Conservation (phyloP, 2,113 vertebrate species). For the Colistium nudipinnis region DNA sequence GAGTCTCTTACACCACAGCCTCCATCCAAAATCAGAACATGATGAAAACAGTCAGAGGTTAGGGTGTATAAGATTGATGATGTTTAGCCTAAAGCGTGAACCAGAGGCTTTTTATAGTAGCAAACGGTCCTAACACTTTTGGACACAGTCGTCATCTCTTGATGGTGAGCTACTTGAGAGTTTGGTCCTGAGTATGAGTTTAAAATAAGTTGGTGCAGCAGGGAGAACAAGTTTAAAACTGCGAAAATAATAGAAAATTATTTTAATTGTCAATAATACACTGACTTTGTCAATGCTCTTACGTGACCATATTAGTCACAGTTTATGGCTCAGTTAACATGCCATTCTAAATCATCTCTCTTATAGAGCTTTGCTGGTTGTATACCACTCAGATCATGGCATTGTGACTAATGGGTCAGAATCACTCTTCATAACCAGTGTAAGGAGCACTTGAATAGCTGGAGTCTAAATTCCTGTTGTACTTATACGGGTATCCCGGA, state of each 20-base stretch:
- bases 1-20: background rate
- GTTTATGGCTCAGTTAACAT: slow-evolving; percentile 63
- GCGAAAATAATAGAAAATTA: no score
- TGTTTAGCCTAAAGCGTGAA: background rate
- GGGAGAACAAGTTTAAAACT: slow-evolving; percentile 2
- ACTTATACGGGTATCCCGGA: background rate
- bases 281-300: slow-evolving; percentile 54
- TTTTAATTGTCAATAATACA: slow-evolving; percentile 51
- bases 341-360: slow-evolving; percentile 51
- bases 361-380: slow-evolving; percentile 21
- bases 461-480: background rate
- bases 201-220: background rate
- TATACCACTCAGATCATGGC: slow-evolving; percentile 1
- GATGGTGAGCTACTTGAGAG: background rate
- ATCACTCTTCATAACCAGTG: background rate
- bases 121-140: background rate
- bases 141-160: background rate
- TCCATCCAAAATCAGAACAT: no score
- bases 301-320: slow-evolving; percentile 56
- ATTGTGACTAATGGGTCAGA: slow-evolving; percentile 7
- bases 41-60: background rate
- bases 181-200: background rate
- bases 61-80: background rate
- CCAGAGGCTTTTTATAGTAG: background rate
- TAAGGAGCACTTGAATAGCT: background rate